phyloP scores from a whole-genome alignment of 30 jellyfish, hydroid and myxozoan species.

The Hydractinia symbiolongicarpus region DNA sequence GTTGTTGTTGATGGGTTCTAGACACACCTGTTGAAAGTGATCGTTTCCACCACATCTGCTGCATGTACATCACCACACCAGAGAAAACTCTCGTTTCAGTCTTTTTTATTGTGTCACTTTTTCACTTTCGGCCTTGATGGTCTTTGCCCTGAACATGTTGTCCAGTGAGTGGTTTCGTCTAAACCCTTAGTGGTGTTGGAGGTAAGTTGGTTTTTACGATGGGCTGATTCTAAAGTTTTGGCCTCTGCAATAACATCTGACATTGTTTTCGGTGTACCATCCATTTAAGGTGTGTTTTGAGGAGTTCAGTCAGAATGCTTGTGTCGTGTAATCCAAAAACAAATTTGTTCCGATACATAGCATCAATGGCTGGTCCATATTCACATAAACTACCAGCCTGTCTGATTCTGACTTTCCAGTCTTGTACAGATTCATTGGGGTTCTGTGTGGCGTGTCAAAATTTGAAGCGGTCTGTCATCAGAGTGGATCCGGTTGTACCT shows the following conservation, averaged over 20 bases:
- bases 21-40: no score
- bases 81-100: no score
- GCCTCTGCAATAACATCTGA: constrained; percentile 22
- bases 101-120: no score
- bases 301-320: neutral
- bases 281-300: neutral
- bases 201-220: neutral
- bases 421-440: neutral
- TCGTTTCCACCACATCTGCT: no score
- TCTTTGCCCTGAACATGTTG: neutral
- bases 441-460: neutral
- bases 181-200: neutral
- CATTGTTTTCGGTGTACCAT: constrained; percentile 11
- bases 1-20: no score
- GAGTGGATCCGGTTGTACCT: neutral
- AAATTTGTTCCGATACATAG: neutral
- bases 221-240: constrained; percentile 13
- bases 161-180: neutral
- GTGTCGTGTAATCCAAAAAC: neutral
- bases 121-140: no score
- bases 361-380: neutral
- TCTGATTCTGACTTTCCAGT: neutral
- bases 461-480: neutral
- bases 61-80: no score
- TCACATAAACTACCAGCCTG: constrained; percentile 12